Evolutionary conservation across 2,888 invertebrate species (phyloP).

Genomic region (Mythimna ferrago): DNA sequence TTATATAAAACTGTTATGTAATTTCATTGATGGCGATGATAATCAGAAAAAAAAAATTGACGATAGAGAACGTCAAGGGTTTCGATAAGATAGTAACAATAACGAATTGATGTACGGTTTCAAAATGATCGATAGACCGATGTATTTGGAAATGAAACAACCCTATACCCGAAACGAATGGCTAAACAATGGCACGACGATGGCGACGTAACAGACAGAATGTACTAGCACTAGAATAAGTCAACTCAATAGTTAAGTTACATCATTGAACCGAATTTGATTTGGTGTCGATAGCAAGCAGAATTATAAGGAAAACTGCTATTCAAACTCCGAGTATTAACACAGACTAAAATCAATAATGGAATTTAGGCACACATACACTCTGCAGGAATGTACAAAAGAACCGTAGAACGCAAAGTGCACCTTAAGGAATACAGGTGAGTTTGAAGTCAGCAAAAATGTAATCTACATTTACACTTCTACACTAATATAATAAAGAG

Average conservation of each 20-base stretch:
- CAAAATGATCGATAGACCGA: background rate
- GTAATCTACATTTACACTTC: no score
- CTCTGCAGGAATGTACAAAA: no score
- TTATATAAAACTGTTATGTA: background rate
- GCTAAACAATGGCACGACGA: constrained; percentile 48
- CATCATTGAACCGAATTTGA: constrained; percentile 34
- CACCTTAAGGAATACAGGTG: no score
- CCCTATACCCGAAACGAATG: constrained; percentile 37
- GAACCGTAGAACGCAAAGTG: no score
- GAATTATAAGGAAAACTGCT: background rate
- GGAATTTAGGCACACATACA: no score
- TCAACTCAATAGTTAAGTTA: constrained; percentile 35
- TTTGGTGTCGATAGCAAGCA: constrained; percentile 21
- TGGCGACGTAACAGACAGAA: constrained; percentile 41
- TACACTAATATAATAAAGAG: no score
- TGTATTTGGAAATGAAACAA: constrained; percentile 10
- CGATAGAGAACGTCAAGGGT: no score
- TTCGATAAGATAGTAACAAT: background rate
- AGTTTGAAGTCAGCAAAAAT: no score
- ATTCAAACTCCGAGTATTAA: background rate
- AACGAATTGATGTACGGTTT: background rate
- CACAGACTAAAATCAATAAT: background rate
- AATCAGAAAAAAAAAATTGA: background rate
- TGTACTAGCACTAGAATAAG: constrained; percentile 38
- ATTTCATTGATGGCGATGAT: background rate